These are phyloP conservation scores for Hydropsyche betteni DNA, from an alignment of 2,888 invertebrate genomes.

Conservation along the genomic window DNA sequence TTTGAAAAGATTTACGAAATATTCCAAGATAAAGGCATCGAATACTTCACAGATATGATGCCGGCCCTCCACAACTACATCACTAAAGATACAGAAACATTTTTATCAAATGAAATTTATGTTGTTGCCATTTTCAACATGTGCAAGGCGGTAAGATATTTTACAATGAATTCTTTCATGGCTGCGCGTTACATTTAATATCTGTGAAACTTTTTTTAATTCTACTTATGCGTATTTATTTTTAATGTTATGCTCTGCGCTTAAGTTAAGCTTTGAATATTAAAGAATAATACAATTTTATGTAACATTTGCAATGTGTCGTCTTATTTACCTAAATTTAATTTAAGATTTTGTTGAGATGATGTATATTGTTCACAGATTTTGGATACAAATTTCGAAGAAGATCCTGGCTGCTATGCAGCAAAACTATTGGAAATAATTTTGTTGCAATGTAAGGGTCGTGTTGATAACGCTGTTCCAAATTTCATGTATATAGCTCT, in stretches of 20 bases:
- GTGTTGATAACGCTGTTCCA: constrained; percentile 90
- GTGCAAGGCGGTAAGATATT: constrained; percentile 80
- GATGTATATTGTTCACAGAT: constrained; percentile 55
- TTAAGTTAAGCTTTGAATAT: neutral
- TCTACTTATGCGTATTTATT: neutral
- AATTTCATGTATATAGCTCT: constrained; percentile 90
- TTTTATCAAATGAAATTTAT: constrained; percentile 89
- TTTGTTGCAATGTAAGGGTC: constrained; percentile 89
- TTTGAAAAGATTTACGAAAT: constrained; percentile 87
- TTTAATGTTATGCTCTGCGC: too few relatives aligned
- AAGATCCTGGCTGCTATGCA: constrained; percentile 95
- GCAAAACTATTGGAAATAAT: constrained; percentile 97
- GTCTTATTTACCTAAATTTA: too few relatives aligned
- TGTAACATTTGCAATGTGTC: constrained; percentile 2
- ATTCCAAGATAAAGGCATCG: constrained; percentile 93
- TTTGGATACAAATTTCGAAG: constrained; percentile 65
- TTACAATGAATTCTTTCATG: constrained; percentile 25
- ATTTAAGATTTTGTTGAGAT: neutral
- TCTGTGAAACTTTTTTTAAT: neutral
- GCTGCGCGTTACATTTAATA: neutral
- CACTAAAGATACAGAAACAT: constrained; percentile 93
- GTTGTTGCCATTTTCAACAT: constrained; percentile 93
- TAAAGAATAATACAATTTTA: neutral
- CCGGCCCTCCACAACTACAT: constrained; percentile 97
- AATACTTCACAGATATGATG: constrained; percentile 99